These are phyloP conservation scores for Sinocyclocheilus anshuiensis DNA, from an alignment of 2,113 vertebrate genomes.

Conservation along the genomic window DNA sequence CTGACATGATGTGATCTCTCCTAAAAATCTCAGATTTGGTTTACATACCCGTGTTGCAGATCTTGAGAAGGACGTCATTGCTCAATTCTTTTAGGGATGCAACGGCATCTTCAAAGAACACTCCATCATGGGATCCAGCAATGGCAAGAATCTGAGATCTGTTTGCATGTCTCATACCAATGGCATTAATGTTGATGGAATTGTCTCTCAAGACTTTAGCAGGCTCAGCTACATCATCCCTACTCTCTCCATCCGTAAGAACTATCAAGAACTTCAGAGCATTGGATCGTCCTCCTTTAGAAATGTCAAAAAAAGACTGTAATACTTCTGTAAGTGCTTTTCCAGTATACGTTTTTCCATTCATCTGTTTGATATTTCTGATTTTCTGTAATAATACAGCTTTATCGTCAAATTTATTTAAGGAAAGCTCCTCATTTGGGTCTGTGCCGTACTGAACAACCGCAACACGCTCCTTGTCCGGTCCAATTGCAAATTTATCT, in stretches of 20 bases:
- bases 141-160: constrained; percentile 78
- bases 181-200: constrained; percentile 75
- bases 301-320: constrained; percentile 75
- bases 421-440: constrained; percentile 68
- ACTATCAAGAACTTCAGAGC: constrained; percentile 78
- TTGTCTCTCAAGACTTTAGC: constrained; percentile 74
- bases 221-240: constrained; percentile 73
- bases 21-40: background rate
- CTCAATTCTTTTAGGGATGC: constrained; percentile 72
- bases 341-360: constrained; percentile 73
- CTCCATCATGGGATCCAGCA: constrained; percentile 67
- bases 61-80: constrained; percentile 72
- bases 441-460: constrained; percentile 80
- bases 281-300: constrained; percentile 71
- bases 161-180: constrained; percentile 77
- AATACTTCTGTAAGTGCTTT: constrained; percentile 69
- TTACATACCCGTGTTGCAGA: constrained; percentile 79
- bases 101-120: constrained; percentile 71
- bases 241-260: constrained; percentile 79
- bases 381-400: constrained; percentile 65
- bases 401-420: constrained; percentile 66
- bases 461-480: constrained; percentile 74
- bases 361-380: constrained; percentile 70
- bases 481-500: constrained; percentile 64
- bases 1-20: background rate